A percentile compares a stretch with the other conserved stretches of the same genome.
Evolutionary conservation across 1,140 invertebrate species (phyloP).

Genomic region (Pseudobourletiella spinata): DNA sequence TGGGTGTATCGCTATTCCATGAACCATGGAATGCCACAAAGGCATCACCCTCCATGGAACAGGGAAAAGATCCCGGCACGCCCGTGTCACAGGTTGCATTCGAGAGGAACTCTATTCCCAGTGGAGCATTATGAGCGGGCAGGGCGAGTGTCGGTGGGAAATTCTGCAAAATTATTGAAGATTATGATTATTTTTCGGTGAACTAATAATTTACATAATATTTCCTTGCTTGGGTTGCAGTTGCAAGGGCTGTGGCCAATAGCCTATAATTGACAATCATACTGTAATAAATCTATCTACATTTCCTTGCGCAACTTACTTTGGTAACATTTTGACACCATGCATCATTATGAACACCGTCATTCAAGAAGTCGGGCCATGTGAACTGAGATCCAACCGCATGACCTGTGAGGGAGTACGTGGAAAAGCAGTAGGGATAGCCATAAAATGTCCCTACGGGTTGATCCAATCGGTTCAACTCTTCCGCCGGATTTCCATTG

Average conservation of each 20-base stretch:
- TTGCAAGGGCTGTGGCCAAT: too few species aligned
- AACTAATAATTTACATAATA: too few species aligned
- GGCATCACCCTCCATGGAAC: slow-evolving; percentile 15
- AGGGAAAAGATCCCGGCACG: slow-evolving; percentile 18
- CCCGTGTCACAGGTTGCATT: not conserved
- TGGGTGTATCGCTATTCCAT: slow-evolving; percentile 7
- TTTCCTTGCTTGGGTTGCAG: too few species aligned
- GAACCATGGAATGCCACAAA: slow-evolving; percentile 29
- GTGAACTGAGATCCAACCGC: slow-evolving; percentile 17
- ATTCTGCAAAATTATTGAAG: slow-evolving; percentile 23
- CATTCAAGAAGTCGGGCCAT: slow-evolving; percentile 27
- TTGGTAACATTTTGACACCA: slow-evolving; percentile 28
- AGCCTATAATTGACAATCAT: too few species aligned
- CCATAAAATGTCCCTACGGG: slow-evolving; percentile 24
- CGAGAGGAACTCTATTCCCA: slow-evolving; percentile 25
- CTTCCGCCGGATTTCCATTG: slow-evolving; percentile 31
- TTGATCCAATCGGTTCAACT: slow-evolving; percentile 23
- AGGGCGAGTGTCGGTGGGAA: slow-evolving; percentile 20
- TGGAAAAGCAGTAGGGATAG: slow-evolving; percentile 29
- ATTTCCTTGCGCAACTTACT: slow-evolving; percentile 7
- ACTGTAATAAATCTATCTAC: too few species aligned
- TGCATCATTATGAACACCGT: slow-evolving; percentile 24
- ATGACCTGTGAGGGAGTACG: slow-evolving; percentile 9
- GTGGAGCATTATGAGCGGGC: slow-evolving; percentile 26
- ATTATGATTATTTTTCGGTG: too few species aligned